Evolutionary conservation across 2,113 vertebrate species (phyloP).

Genomic region (Mugil cephalus): DNA sequence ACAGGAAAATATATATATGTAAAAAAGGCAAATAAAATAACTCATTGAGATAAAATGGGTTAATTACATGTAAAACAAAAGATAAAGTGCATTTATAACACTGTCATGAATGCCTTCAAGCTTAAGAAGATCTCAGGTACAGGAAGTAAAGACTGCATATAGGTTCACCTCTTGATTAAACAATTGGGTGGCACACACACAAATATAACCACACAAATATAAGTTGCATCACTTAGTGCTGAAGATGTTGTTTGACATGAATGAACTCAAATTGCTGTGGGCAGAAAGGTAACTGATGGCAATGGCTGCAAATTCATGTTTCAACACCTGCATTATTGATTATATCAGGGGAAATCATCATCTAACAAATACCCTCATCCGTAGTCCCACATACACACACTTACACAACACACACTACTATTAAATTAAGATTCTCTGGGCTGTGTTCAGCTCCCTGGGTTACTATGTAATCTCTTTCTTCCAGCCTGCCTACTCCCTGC

Average conservation of each 20-base stretch:
- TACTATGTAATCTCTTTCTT: constrained; percentile 59
- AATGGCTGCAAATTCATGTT: constrained; percentile 19
- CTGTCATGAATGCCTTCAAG: too few species aligned
- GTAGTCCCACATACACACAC: background rate
- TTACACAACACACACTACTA: constrained; percentile 4
- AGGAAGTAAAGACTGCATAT: too few species aligned
- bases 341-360: constrained; percentile 13
- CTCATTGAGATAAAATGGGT: too few species aligned
- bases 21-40: too few species aligned
- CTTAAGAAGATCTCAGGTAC: too few species aligned
- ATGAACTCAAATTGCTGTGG: background rate
- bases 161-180: too few species aligned
- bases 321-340: constrained; percentile 33
- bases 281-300: constrained; percentile 24
- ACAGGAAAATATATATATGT: too few species aligned
- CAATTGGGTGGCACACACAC: background rate
- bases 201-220: background rate
- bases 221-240: background rate
- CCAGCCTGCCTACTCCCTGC: constrained; percentile 33
- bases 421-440: constrained; percentile 47
- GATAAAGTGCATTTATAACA: too few species aligned
- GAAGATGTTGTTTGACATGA: constrained; percentile 14
- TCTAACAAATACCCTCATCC: background rate
- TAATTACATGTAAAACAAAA: too few species aligned
- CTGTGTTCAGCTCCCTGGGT: constrained; percentile 40